Base-by-base conservation (phyloP, 1,140 invertebrate species). In the Lordiphosa collinella region DNA sequence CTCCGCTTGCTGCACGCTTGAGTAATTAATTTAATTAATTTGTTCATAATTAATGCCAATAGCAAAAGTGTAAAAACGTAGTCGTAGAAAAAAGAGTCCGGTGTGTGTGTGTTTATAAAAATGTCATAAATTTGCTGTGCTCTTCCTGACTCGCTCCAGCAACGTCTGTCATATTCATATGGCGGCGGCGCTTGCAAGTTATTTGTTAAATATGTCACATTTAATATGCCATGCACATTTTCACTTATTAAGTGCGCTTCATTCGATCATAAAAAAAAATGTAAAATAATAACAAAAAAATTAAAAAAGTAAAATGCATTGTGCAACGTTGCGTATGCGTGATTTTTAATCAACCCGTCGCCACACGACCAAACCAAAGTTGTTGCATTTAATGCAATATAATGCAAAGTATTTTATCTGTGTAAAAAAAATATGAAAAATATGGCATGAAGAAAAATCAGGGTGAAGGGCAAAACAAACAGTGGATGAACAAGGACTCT, bases 21-120 rank as follows among this genome's bases (percentile, higher is more conserved):
- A 69, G 68, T 72, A 72, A 72, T 72, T 72, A 69, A 72, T 69
- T 72, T 72, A 72, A 72, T 72, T 72, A 72, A 72, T 72, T 72
- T 72, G 68, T 72, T 68, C 65, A 69, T 72, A 69, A 72, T 69
- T 72, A 72, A 72, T 72, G 59, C 53, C 65, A 64, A 69, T 32
- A 54, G 53, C 43, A 58, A 57, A 38, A 71, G 53, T 64, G 40
- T 48, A 70, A 67, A 60, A 69, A 37, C 50, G 62, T 60, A 51
- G 50, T 49, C 43, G 16, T 47, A 32, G 43, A 53, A 55, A 29
- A 36, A 55, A 44, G 38, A 25, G 11, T 1, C 32, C 13, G 29
- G 16, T 25, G 25, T 14, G 4, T 16, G 32, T 29, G 13, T 71
- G 50, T 71, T 69, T 69, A 69, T 72, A 54, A 69, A 71, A 64